Evolutionary conservation across 1,140 invertebrate species (phyloP).

Genomic region (Elymnias hypermnestra): DNA sequence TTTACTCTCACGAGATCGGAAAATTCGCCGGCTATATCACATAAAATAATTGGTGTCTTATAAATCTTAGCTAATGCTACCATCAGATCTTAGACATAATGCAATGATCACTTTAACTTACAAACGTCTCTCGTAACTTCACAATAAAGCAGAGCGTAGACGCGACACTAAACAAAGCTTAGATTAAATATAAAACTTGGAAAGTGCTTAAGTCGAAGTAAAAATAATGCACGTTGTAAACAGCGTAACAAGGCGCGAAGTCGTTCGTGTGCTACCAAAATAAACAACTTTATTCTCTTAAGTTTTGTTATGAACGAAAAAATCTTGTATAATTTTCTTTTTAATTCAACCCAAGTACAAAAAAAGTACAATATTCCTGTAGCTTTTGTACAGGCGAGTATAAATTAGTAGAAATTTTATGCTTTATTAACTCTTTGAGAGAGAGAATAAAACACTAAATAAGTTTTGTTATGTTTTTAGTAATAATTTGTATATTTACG

Average conservation of each 20-base stretch:
- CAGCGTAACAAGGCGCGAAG: slow-evolving; percentile 18
- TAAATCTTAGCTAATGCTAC: too few species aligned
- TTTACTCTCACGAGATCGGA: too few species aligned
- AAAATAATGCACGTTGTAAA: slow-evolving; percentile 22
- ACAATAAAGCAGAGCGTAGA: slow-evolving; percentile 30
- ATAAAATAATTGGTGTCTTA: too few species aligned
- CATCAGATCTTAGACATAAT: slow-evolving; percentile 30
- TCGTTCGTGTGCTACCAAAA: slow-evolving; percentile 13
- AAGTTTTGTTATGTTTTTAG: too few species aligned
- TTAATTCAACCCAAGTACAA: too few species aligned
- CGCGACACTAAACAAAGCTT: slow-evolving; percentile 31
- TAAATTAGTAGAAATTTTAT: too few species aligned
- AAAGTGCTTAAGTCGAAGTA: slow-evolving; percentile 21
- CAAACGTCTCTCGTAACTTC: slow-evolving; percentile 28
- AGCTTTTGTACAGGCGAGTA: too few species aligned
- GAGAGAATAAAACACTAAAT: too few species aligned
- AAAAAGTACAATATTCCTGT: too few species aligned
- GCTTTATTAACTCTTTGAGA: too few species aligned
- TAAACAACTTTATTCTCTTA: slow-evolving; percentile 13
- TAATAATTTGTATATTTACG: too few species aligned
- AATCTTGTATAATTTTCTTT: background rate
- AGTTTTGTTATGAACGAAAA: background rate
- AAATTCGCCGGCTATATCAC: too few species aligned
- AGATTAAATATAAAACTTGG: slow-evolving; percentile 31
- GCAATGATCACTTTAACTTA: slow-evolving; percentile 35